Percentiles rank a stretch among this genome's conserved stretches.
phyloP scores from a whole-genome alignment of 2,888 invertebrate species.

The Matsumyia berberina region DNA sequence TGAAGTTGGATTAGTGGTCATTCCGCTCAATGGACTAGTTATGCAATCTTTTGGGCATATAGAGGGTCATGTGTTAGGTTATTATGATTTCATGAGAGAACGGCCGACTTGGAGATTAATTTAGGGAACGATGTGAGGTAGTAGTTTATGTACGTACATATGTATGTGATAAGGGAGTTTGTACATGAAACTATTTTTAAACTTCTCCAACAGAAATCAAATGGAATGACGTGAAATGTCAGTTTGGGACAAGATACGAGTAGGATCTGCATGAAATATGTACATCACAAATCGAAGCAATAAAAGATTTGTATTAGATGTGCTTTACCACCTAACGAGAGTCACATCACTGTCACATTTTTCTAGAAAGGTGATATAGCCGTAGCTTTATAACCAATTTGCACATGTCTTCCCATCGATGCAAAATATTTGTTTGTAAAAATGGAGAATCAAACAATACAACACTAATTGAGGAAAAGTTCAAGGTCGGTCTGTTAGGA shows the following conservation, averaged over 20 bases:
- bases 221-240: neutral
- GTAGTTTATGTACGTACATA: too few species aligned
- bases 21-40: neutral
- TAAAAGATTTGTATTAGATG: too few species aligned
- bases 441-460: neutral
- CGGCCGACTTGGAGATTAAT: slow-evolving; percentile 21
- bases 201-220: neutral
- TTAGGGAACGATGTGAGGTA: neutral
- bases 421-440: neutral
- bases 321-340: too few species aligned
- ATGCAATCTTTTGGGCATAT: neutral
- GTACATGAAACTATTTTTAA: neutral
- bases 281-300: too few species aligned
- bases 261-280: too few species aligned
- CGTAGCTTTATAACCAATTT: neutral
- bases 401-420: neutral
- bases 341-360: too few species aligned
- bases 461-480: neutral
- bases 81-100: slow-evolving; percentile 19
- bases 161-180: slow-evolving; percentile 1
- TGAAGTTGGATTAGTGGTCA: slow-evolving; percentile 16
- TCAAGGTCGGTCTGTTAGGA: neutral
- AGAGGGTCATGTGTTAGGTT: slow-evolving; percentile 1
- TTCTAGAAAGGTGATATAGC: too few species aligned
- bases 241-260: too few species aligned